Evolutionary conservation across 2,888 invertebrate genomes (phyloP).

Genomic region (Caenorhabditis sulstoni): DNA sequence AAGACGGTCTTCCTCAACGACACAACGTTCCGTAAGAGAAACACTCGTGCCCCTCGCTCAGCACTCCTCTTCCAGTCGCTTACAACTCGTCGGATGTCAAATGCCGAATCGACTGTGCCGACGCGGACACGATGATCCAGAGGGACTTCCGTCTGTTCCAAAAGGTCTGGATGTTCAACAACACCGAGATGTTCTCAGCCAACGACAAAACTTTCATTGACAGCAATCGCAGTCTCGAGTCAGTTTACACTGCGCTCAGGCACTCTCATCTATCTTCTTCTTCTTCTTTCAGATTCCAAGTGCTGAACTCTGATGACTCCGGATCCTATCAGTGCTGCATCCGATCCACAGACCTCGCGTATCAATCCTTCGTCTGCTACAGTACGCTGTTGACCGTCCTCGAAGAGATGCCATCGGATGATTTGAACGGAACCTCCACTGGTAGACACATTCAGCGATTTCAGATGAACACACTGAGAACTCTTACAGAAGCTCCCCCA

Average conservation of each 20-base stretch:
- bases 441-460: neutral
- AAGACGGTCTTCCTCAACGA: slow-evolving; percentile 46
- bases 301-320: slow-evolving; percentile 38
- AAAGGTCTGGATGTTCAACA: slow-evolving; percentile 57
- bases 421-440: slow-evolving; percentile 17
- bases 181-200: slow-evolving; percentile 48
- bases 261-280: too few relatives aligned
- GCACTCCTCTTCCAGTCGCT: slow-evolving; percentile 17
- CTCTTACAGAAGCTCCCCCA: slow-evolving; percentile 30
- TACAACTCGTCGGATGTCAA: slow-evolving; percentile 44
- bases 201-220: slow-evolving; percentile 60
- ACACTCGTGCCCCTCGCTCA: neutral
- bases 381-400: slow-evolving; percentile 39
- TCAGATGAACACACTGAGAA: too few relatives aligned
- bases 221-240: slow-evolving; percentile 55
- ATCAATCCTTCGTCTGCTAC: slow-evolving; percentile 58
- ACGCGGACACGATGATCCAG: slow-evolving; percentile 48
- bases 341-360: slow-evolving; percentile 47
- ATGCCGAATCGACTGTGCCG: slow-evolving; percentile 59
- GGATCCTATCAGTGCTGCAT: slow-evolving; percentile 54
- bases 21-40: slow-evolving; percentile 45
- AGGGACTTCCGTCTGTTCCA: slow-evolving; percentile 42
- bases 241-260: too few relatives aligned
- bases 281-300: slow-evolving; percentile 45
- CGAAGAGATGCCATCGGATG: slow-evolving; percentile 43